Evolutionary conservation across 2,797 vertebrate species (phyloP), one percentile per base, ranked within the genome.

Genomic region (Pangasius larnaudii): DNA sequence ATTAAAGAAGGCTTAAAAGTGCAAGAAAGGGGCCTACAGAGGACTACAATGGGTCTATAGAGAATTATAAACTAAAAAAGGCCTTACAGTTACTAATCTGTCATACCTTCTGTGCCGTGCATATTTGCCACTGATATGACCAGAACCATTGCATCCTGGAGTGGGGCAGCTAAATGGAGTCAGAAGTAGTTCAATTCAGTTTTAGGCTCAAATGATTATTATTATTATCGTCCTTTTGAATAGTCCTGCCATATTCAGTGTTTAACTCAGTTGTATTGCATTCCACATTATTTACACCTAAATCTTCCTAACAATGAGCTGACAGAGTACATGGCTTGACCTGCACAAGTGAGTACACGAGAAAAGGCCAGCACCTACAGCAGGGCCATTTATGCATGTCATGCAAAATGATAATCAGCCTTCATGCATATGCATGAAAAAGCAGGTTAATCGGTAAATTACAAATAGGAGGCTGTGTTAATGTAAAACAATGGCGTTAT

Each of bases 61-160:
- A 85, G 18, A 51, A 79, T n/a, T 46, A 22, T 81, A 65, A 63
- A 87, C 86, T 63, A 90, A 16, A 56, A 74, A 56, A 85, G 56
- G 67, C 67, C 39, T 85, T 36, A 63, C 65, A 22, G 86, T 74
- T 59, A 88, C 30, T 83, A 74, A 89, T 94, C 94, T 93, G 93
- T 91, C 97, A 96, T 96, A 99, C 98, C 98, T 99, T 95, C 98
- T 97, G 95, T 99, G 98, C 90, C 98, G 96, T 91, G 98, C 97
- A 91, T 99, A 99, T 96, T 98, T 99, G 93, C 97, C 98, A 95
- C 98, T 98, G 93, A 97, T 96, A 90, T 99, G 98, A 93, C 98
- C 98, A 69, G 97, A 97, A 95, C 98, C 98, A 2, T 97, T 97
- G 94, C 98, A 99, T 96, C 98, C 98, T 90, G 97, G 98, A 89